phyloP scores from a whole-genome alignment of 1,140 invertebrate species.

The Eriosoma lanigerum region DNA sequence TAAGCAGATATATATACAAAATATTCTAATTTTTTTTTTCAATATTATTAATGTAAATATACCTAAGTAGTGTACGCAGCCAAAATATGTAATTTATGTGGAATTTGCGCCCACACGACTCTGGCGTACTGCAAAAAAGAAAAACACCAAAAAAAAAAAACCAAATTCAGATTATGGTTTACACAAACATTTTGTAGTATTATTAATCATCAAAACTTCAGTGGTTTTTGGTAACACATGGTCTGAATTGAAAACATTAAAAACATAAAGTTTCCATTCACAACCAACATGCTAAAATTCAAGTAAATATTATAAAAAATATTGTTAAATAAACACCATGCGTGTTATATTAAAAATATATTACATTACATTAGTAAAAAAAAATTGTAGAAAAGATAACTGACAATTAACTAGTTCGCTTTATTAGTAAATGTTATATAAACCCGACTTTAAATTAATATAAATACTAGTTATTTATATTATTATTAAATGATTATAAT shows the following conservation, averaged over 20 bases:
- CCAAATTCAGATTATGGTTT: constrained; percentile 43
- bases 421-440: no score
- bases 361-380: background rate
- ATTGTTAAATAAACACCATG: constrained; percentile 44
- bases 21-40: constrained; percentile 10
- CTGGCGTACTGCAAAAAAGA: constrained; percentile 54
- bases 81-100: constrained; percentile 52
- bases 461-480: background rate
- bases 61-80: constrained; percentile 47
- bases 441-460: no score
- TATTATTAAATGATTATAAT: no score
- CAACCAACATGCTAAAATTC: constrained; percentile 30
- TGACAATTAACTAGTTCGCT: no score
- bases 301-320: constrained; percentile 24
- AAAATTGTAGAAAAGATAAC: background rate
- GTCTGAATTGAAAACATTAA: constrained; percentile 33
- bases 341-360: background rate
- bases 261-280: constrained; percentile 16
- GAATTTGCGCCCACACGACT: constrained; percentile 53
- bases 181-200: constrained; percentile 41
- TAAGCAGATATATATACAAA: constrained; percentile 30
- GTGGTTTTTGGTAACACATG: constrained; percentile 20
- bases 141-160: constrained; percentile 48
- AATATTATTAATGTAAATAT: constrained; percentile 48
- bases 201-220: constrained; percentile 38